Evolutionary conservation across 1,140 invertebrate genomes (phyloP).

Genomic region (Arion vulgaris): DNA sequence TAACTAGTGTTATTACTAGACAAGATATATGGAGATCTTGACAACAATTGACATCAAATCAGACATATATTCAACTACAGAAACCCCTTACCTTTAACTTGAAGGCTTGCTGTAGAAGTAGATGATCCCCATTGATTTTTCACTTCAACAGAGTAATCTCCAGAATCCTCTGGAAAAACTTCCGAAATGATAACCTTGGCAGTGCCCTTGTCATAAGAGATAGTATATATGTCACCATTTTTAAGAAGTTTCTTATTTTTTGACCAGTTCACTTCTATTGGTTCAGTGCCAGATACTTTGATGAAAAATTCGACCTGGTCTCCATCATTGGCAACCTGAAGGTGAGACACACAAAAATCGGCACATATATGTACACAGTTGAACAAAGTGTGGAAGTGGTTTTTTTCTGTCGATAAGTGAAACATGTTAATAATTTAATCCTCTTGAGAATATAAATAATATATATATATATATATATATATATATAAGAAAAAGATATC

Average conservation of each 20-base stretch:
- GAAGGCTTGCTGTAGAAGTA: conserved; percentile 58
- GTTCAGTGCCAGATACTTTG: conserved; percentile 69
- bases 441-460: too few relatives aligned
- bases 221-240: conserved; percentile 47
- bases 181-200: conserved; percentile 81
- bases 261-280: conserved; percentile 65
- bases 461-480: too few relatives aligned
- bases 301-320: conserved; percentile 64
- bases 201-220: conserved; percentile 58
- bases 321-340: conserved; percentile 62
- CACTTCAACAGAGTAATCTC: conserved; percentile 93
- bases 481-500: too few relatives aligned
- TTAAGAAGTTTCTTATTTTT: conserved; percentile 64
- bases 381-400: too few relatives aligned
- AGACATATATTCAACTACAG: too few relatives aligned
- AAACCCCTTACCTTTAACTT: conserved; percentile 68
- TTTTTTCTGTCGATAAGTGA: too few relatives aligned
- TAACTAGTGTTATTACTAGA: too few relatives aligned
- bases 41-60: too few relatives aligned
- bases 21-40: too few relatives aligned
- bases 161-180: conserved; percentile 93
- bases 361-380: too few relatives aligned
- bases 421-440: too few relatives aligned
- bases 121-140: conserved; percentile 91
- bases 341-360: neutral